Percentiles rank a stretch among this genome's conserved stretches.
phyloP scores from a whole-genome alignment of 2,888 invertebrate genomes.

The Osmoderma eremita region DNA sequence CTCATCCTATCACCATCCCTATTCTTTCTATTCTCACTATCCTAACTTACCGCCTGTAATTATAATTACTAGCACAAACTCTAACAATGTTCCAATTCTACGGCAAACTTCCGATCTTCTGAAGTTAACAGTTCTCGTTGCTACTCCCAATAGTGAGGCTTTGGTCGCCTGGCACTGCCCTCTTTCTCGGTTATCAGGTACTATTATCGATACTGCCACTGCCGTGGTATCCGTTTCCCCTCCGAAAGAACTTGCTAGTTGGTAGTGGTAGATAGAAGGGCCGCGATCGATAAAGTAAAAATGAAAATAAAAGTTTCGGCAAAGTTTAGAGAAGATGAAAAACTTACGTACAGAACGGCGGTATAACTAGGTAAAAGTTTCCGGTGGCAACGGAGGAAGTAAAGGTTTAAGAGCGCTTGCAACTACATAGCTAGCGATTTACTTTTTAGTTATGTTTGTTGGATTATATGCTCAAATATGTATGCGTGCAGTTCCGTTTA shows the following conservation, averaged over 20 bases:
- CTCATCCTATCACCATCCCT: background rate
- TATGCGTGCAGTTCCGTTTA: no score
- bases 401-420: no score
- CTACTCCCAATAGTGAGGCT: constrained; percentile 5
- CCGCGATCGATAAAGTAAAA: constrained; percentile 7
- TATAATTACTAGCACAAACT: constrained; percentile 56
- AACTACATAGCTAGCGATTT: no score
- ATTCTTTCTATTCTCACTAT: constrained; percentile 45
- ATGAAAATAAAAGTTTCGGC: constrained; percentile 8
- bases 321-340: constrained; percentile 5
- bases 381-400: background rate
- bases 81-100: constrained; percentile 46
- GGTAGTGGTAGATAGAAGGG: background rate
- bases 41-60: constrained; percentile 56
- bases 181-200: constrained; percentile 25
- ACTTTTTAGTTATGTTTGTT: no score
- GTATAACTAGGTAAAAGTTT: constrained; percentile 9
- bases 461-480: no score
- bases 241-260: background rate
- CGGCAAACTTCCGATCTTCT: constrained; percentile 43
- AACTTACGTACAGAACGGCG: background rate
- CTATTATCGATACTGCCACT: constrained; percentile 13
- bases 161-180: constrained; percentile 12
- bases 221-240: constrained; percentile 5
- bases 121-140: constrained; percentile 41